Conservation (phyloP, 2,797 vertebrate genomes). For the Sebastes wilsoni region DNA sequence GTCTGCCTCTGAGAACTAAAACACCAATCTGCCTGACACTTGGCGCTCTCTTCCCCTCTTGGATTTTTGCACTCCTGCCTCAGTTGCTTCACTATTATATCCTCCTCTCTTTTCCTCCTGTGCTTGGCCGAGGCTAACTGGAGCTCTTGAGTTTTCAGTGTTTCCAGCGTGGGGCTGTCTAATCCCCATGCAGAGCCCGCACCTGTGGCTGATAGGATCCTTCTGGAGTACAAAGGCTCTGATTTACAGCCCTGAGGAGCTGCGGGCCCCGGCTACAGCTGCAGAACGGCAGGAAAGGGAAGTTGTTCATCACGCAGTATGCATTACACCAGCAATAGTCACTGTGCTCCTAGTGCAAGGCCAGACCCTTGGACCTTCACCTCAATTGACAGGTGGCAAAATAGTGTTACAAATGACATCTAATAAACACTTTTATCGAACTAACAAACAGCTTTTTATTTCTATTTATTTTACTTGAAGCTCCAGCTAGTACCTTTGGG, state of each 20-base stretch:
- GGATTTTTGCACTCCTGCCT: conserved; percentile 8
- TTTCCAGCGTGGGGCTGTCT: conserved; percentile 89
- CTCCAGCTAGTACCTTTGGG: fast-evolving
- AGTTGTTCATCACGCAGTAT: conserved; percentile 96
- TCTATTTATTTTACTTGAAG: fast-evolving
- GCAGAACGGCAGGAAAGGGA: conserved; percentile 95
- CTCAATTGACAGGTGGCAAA: too few species aligned
- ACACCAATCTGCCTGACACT: conserved; percentile 24
- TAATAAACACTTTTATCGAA: neutral
- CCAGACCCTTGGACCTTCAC: too few species aligned
- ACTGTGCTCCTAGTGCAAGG: too few species aligned
- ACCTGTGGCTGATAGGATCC: conserved; percentile 97
- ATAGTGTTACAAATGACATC: too few species aligned
- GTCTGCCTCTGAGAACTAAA: conserved; percentile 4
- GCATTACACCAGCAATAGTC: conserved; percentile 90
- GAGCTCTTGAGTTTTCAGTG: conserved; percentile 82
- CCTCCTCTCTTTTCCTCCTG: conserved; percentile 35
- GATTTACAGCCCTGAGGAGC: conserved; percentile 92
- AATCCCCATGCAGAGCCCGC: conserved; percentile 86
- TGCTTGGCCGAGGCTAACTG: conserved; percentile 33
- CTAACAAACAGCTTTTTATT: neutral
- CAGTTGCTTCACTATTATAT: conserved; percentile 10
- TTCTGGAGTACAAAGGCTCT: conserved; percentile 95
- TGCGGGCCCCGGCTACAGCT: conserved; percentile 88
- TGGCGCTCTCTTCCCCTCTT: conserved; percentile 4